These are phyloP conservation scores for Coracopsis vasa DNA, from an alignment of 2,113 vertebrate species.

Conservation along the genomic window DNA sequence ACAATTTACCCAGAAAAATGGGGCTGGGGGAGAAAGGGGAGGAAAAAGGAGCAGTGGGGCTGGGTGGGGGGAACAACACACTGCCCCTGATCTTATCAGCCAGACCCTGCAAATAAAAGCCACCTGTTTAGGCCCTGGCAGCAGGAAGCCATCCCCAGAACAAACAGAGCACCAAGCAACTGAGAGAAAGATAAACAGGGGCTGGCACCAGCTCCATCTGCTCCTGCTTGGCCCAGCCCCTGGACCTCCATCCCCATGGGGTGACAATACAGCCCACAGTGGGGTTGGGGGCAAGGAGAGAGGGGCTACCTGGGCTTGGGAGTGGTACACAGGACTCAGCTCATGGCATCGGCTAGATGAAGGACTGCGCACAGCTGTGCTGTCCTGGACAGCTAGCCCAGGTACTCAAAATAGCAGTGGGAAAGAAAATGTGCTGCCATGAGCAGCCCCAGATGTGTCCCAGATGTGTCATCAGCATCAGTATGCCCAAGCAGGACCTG, in stretches of 20 bases:
- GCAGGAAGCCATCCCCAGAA: slow-evolving; percentile 72
- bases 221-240: background rate
- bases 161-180: slow-evolving; percentile 70
- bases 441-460: background rate
- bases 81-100: slow-evolving; percentile 55
- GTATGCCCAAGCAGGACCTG: background rate
- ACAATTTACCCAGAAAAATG: slow-evolving; percentile 62
- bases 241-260: background rate
- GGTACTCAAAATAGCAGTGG: background rate
- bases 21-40: background rate
- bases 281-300: background rate
- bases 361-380: background rate
- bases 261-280: rapidly evolving
- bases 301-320: background rate
- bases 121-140: slow-evolving; percentile 75
- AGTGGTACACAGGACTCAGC: background rate
- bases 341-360: rapidly evolving
- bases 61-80: background rate
- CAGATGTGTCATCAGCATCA: background rate
- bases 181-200: slow-evolving; percentile 69
- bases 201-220: slow-evolving; percentile 64
- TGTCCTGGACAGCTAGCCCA: background rate
- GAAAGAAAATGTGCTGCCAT: background rate
- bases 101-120: slow-evolving; percentile 78
- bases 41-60: background rate